Base-by-base conservation (phyloP, 2,797 vertebrate species). In the Strix occidentalis region DNA sequence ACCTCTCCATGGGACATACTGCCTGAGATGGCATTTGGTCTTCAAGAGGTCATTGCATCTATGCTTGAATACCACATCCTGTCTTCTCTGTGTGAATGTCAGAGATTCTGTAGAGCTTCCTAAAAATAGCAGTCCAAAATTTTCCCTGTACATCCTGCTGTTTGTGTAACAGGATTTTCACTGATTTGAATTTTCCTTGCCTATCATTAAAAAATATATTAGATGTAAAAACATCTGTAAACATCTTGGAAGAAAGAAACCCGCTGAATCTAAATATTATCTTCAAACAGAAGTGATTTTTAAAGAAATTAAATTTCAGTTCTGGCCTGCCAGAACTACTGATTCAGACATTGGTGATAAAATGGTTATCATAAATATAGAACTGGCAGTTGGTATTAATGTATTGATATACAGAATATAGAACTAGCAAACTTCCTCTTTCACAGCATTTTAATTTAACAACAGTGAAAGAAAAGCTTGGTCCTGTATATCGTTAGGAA, bases 41-140 rank as follows among this genome's bases (percentile, higher is more conserved):
- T 94, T 94, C 64, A 60, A 78, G 87, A 83, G 89, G 69, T 90
- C 82, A 68, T 26, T 94, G 71, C 48, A 50, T 85, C 60, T 51
- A 84, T 65, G 65, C 57, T 92, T 89, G 76, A 85, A 74, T 91
- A 84, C 79, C 70, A 94, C 82, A 92, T 94, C 82, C 75, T 89
- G 68, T 64, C 75, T 85, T 77, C 71, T 83, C 46, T 85, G 28
- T 1, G 0, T 56, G 56, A 90, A 83, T 84, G 68, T 85, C 87
- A 77, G 29, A 80, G 60, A 53, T 83, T 74, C 57, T 83, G 64
- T 41, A 68, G 5, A 48, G 48, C 63, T 84, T 90, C 68, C 90
- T 95, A 87, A 93, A 96, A 93, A 93, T 54, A 92, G 64, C 46
- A 71, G 71, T 61, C 37, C 57, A 75, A 71, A 87, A 78, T 54